Percentiles rank a stretch among this genome's conserved stretches.
These are phyloP conservation scores for Girardia tigrina DNA, from an alignment of 2,888 invertebrate genomes.

Conservation along the genomic window DNA sequence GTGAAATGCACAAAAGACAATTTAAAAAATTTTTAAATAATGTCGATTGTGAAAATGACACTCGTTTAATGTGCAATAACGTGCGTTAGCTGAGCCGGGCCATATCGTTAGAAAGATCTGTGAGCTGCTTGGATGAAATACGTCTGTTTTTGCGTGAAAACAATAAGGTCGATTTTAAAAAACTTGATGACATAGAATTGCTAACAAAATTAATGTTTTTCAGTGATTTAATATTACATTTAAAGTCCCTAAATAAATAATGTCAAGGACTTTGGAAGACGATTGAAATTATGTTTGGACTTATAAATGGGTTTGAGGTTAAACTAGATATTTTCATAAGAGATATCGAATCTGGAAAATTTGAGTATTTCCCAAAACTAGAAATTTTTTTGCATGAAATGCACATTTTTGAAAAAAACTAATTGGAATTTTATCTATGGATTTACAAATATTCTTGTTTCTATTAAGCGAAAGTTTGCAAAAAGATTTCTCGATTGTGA, in stretches of 20 bases:
- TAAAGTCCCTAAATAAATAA: not conserved
- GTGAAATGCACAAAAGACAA: no score
- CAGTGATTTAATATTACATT: not conserved
- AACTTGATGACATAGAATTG: not conserved
- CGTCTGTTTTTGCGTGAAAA: not conserved
- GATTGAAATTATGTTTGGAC: not conserved
- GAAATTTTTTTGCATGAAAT: not conserved
- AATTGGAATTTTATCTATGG: not conserved
- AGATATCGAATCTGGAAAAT: no score
- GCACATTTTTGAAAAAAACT: not conserved
- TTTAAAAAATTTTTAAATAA: not conserved
- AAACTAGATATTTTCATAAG: no score
- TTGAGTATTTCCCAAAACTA: not conserved
- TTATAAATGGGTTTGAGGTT: no score
- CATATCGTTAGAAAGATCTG: not conserved
- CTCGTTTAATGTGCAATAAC: not conserved
- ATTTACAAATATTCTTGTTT: not conserved
- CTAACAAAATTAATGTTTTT: not conserved
- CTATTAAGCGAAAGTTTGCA: not conserved
- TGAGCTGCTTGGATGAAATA: not conserved
- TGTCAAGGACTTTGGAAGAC: not conserved
- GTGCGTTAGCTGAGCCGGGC: not conserved
- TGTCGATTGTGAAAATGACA: not conserved
- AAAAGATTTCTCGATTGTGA: no score
- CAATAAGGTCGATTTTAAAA: not conserved